Percentiles rank a stretch among this genome's conserved stretches.
phyloP scores from a whole-genome alignment of 2,113 vertebrate species.

The Pelvicachromis taeniatus region DNA sequence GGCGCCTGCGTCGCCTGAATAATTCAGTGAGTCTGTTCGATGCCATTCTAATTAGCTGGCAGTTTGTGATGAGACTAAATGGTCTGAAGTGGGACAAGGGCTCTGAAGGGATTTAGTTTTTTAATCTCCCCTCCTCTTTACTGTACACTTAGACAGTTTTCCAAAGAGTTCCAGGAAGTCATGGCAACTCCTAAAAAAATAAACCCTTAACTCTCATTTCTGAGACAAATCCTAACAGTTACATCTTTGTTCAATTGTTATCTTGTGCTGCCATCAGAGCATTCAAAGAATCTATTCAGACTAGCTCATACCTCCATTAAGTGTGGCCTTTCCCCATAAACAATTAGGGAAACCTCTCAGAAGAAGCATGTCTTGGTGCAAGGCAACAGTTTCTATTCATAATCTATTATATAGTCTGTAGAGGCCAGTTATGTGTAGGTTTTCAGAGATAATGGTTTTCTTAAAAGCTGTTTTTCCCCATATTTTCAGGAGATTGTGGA shows the following conservation, averaged over 20 bases:
- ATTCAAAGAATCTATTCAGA: not conserved
- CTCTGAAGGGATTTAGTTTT: slow-evolving; percentile 20
- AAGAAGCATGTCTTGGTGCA: not conserved
- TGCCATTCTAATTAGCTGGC: slow-evolving; percentile 39
- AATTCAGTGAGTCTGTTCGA: slow-evolving; percentile 42
- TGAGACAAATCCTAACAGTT: not conserved
- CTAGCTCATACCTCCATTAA: not conserved
- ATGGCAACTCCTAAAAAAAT: not conserved
- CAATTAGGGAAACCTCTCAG: not conserved
- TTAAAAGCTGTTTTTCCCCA: not conserved
- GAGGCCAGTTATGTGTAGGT: not conserved
- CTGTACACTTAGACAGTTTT: not conserved
- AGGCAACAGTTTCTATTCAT: not conserved
- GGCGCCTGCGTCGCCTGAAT: slow-evolving; percentile 26
- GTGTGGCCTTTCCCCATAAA: not conserved
- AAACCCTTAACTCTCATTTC: accelerated
- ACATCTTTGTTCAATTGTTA: not conserved
- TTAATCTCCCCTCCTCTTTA: not conserved
- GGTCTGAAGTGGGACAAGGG: slow-evolving; percentile 19
- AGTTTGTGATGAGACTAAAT: slow-evolving; percentile 29
- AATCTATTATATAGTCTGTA: not conserved
- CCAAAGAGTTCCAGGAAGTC: not conserved
- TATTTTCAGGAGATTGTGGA: slow-evolving; percentile 81
- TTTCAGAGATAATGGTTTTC: not conserved
- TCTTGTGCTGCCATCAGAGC: not conserved